Evolutionary conservation across 53 echinoderm and acorn worm species (phyloP).

Genomic region (Temnopleurus reevesii): DNA sequence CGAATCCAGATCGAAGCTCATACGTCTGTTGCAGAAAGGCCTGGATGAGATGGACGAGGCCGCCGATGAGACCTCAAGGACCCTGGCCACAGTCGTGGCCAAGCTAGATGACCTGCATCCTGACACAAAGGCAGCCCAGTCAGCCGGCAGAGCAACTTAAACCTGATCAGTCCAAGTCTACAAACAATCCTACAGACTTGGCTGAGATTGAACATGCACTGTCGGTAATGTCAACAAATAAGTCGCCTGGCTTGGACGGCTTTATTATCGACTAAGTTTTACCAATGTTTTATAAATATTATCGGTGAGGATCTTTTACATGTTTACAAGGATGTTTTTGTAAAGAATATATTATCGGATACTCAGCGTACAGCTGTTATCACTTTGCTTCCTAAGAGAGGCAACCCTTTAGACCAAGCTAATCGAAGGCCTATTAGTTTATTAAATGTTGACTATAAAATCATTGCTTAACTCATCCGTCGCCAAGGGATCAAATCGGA

Average conservation of each 20-base stretch:
- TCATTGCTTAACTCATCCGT: slow-evolving; percentile 66
- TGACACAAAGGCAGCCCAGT: too few species aligned
- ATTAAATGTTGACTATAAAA: slow-evolving; percentile 66
- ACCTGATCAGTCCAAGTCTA: too few species aligned
- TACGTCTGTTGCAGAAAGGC: neutral
- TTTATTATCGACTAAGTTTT: slow-evolving; percentile 61
- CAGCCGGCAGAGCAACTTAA: too few species aligned
- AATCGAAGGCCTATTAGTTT: slow-evolving; percentile 71
- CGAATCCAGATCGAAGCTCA: neutral
- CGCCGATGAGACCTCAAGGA: too few species aligned
- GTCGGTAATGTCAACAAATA: neutral
- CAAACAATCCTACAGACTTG: too few species aligned
- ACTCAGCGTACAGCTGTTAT: slow-evolving; percentile 61
- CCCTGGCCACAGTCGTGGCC: too few species aligned
- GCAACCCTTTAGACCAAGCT: slow-evolving; percentile 47
- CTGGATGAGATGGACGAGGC: too few species aligned
- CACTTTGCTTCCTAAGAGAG: slow-evolving; percentile 67
- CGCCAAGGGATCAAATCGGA: too few species aligned
- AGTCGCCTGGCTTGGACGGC: slow-evolving; percentile 65
- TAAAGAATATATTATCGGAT: neutral
- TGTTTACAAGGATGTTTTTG: slow-evolving; percentile 43
- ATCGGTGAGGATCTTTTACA: slow-evolving; percentile 42
- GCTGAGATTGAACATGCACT: neutral
- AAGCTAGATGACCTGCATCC: too few species aligned
- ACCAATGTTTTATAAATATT: slow-evolving; percentile 41